Evolutionary conservation across 1,140 invertebrate species (phyloP), one percentile per base, ranked within the genome.

Genomic region (roundworm (Caenorhabditis elegans)): DNA sequence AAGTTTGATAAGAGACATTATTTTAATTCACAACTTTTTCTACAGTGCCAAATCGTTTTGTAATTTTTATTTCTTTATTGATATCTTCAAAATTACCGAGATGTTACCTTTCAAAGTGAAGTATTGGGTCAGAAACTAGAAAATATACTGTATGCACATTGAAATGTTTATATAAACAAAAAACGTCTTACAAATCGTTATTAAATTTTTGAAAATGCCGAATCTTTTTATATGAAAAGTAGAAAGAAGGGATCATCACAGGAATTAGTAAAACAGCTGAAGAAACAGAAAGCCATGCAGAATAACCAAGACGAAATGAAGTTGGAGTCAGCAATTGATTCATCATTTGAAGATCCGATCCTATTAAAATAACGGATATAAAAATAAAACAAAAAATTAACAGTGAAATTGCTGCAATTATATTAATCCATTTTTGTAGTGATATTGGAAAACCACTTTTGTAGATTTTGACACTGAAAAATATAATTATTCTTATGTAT

Each of bases 371-470:
- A 26, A 75, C 65, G 5, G 65, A 47, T 34, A 75, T 53, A 48
- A 79, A 79, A 28, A 24, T 49, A 19, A 79, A 79, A 8, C 31
- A 31, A 55, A 55, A 49, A 31, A 79, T 49, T 19, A 53, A 11
- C 8, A 49, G 11, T 55, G 77, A 53, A 53, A 79, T 19, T 36
- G 77, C 77, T 26, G 17, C 31, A 13, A 39, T 49, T 28, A 24
- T 4, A n/a, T 53, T 53, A 24, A 53, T 53, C 49, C 49, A 53
- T 53, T 53, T 53, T n/a, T 22, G n/a, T 2, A 53, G 22, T 3
- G 3, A n/a, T 8, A 3, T 4, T 4, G 8, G n/a, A 24, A 24
- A 53, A 24, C 49, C 49, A 22, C 24, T 24, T 24, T 24, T 10
- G 24, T 53, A 8, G 22, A 53, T 53, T 53, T 53, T 5, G 77